phyloP scores from a whole-genome alignment of 2,888 invertebrate species.

The Dermolepida albohirtum region DNA sequence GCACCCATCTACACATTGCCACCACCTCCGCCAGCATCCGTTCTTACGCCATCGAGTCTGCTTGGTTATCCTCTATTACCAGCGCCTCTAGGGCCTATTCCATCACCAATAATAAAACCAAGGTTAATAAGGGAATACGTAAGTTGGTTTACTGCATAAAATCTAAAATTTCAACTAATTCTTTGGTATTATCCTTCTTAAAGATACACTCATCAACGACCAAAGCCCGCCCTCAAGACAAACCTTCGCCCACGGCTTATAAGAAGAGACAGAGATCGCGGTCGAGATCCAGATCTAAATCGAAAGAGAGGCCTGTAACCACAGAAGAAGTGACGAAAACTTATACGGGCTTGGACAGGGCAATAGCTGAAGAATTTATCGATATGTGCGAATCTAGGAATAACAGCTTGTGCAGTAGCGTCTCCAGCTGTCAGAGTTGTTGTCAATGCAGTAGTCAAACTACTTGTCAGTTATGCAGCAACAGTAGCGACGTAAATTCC shows the following conservation, averaged over 20 bases:
- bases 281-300: constrained; percentile 52
- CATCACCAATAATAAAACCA: constrained; percentile 60
- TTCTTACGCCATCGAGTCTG: constrained; percentile 50
- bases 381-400: constrained; percentile 72
- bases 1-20: constrained; percentile 58
- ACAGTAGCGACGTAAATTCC: constrained; percentile 53
- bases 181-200: background rate
- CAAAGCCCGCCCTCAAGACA: constrained; percentile 31
- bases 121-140: constrained; percentile 42
- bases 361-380: constrained; percentile 75
- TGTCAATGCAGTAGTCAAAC: constrained; percentile 45
- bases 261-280: constrained; percentile 32
- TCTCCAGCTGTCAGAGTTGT: constrained; percentile 50
- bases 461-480: constrained; percentile 31
- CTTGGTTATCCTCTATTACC: constrained; percentile 60
- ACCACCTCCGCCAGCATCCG: constrained; percentile 51
- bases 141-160: constrained; percentile 1
- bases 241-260: constrained; percentile 32
- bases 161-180: too few species aligned
- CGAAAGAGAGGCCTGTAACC: constrained; percentile 57
- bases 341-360: constrained; percentile 73
- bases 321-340: constrained; percentile 71
- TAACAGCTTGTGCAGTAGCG: constrained; percentile 58
- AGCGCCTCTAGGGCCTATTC: constrained; percentile 60
- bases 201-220: constrained; percentile 33